Percentiles rank a stretch among this genome's conserved stretches.
These are phyloP conservation scores for Lingula anatina DNA, from an alignment of 2,888 invertebrate genomes.

Conservation along the genomic window DNA sequence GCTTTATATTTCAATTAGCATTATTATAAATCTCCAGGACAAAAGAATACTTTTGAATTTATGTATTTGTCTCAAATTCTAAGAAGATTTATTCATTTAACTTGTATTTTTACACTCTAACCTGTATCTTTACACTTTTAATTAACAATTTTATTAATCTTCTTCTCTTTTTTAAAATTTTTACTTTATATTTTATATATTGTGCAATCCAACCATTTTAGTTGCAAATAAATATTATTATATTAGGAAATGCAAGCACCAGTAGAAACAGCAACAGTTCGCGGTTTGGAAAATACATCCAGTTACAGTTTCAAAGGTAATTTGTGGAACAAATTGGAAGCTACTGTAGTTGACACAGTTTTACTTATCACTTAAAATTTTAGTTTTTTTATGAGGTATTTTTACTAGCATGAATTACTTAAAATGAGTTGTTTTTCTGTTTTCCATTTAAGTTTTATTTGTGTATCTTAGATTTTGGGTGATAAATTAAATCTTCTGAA, in stretches of 20 bases:
- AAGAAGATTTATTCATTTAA: no score
- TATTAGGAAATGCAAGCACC: constrained; percentile 42
- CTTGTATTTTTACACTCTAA: no score
- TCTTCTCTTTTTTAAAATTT: not conserved
- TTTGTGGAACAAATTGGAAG: not conserved
- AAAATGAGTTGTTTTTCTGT: not conserved
- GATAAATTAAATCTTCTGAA: not conserved
- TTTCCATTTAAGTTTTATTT: not conserved
- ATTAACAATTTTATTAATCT: not conserved
- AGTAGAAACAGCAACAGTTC: constrained; percentile 42
- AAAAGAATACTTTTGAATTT: no score
- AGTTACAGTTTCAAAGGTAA: constrained; percentile 40
- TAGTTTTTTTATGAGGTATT: not conserved
- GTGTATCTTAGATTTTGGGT: not conserved
- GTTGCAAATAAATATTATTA: no score
- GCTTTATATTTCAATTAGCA: no score
- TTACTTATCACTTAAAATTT: not conserved
- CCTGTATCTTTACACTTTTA: not conserved
- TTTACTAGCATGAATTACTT: not conserved
- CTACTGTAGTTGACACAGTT: not conserved
- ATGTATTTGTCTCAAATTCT: no score
- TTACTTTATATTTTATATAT: no score
- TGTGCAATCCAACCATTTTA: no score
- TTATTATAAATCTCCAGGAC: no score
- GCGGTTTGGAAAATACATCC: constrained; percentile 44